Base-by-base conservation (phyloP, 2,113 vertebrate genomes). In the Haemorhous mexicanus region DNA sequence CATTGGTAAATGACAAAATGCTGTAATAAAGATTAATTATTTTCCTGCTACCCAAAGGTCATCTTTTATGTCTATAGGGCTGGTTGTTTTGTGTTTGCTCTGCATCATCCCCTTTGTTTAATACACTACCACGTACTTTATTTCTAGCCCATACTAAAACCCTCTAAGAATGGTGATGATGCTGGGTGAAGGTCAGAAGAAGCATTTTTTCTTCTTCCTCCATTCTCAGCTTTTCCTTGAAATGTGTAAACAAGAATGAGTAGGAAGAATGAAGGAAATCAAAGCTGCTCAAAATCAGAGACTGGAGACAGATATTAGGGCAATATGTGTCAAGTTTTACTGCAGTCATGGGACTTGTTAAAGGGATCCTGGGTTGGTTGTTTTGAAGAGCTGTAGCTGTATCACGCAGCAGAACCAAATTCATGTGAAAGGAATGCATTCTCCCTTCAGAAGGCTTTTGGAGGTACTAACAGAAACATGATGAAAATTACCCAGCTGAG, bases 401-500 rank as follows among this genome's bases (percentile, higher is more conserved):
- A 43, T 64, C 53, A 68, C 7, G 10, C 28, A 56, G 5, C 30
- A 77, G 30, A 75, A 33, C 23, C 17, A n/a, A 28, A 16, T 18
- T 30, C 3, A 0, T 30, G 7, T 0, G 0, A 44, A 81, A 84
- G 27, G 27, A 77, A 33, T 10, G 32, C 6, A 6, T 35, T 84
- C 0, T 0, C 16, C 17, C 15, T 79, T 59, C 66, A 46, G 9
- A 58, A 79, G 15, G 11, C 16, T 79, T 78, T 74, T 62, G 21
- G 28, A 66, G 18, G 23, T 84, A 30, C 46, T 81, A 58, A 68
- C 5, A 50, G n/a, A 81, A 75, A 35, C 9, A 47, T 33, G 16
- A 52, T 24, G 24, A 63, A 56, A 84, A 68, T 44, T 22, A 80
- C 4, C 10, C 3, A 46, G 11, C 12, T 72, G 39, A 68, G 16